These are phyloP conservation scores for Pristionchus maxplancki DNA, from an alignment of 2,888 invertebrate species.

Conservation along the genomic window DNA sequence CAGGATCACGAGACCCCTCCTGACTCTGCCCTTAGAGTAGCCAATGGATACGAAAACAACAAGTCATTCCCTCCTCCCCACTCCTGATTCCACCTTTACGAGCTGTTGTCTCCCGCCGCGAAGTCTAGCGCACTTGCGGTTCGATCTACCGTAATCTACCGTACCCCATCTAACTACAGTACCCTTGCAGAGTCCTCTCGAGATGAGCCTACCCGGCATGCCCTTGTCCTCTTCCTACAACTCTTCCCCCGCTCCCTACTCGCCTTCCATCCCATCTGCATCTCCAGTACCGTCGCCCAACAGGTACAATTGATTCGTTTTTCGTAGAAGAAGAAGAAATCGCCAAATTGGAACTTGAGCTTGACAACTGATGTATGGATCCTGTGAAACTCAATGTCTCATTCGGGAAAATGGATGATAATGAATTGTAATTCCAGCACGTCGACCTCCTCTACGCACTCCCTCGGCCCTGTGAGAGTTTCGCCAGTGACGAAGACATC, in stretches of 20 bases:
- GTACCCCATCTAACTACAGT: not conserved
- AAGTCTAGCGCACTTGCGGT: not conserved
- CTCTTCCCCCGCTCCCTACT: constrained; percentile 31
- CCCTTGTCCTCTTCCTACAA: not conserved
- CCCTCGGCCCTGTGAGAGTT: not conserved
- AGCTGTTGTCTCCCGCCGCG: not conserved
- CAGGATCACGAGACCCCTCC: too few species aligned
- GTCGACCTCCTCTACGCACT: not conserved
- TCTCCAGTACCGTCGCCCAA: constrained; percentile 9
- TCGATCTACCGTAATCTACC: not conserved
- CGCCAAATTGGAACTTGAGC: too few species aligned
- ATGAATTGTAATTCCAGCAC: too few species aligned
- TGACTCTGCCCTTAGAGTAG: not conserved
- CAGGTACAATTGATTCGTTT: not conserved
- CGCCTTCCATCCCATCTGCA: not conserved
- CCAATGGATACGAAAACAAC: not conserved
- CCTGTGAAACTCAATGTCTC: not conserved
- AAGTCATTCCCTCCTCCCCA: not conserved
- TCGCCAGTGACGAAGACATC: not conserved
- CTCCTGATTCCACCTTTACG: constrained; percentile 4
- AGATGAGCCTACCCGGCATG: constrained; percentile 47
- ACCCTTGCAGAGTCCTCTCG: constrained; percentile 32
- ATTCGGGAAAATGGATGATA: too few species aligned
- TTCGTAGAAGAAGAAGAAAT: too few species aligned
- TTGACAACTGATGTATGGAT: not conserved